A percentile compares a stretch with the other conserved stretches of the same genome.
phyloP scores from a whole-genome alignment of 30 jellyfish, hydroid and myxozoan species.

The Pelagia noctiluca region DNA sequence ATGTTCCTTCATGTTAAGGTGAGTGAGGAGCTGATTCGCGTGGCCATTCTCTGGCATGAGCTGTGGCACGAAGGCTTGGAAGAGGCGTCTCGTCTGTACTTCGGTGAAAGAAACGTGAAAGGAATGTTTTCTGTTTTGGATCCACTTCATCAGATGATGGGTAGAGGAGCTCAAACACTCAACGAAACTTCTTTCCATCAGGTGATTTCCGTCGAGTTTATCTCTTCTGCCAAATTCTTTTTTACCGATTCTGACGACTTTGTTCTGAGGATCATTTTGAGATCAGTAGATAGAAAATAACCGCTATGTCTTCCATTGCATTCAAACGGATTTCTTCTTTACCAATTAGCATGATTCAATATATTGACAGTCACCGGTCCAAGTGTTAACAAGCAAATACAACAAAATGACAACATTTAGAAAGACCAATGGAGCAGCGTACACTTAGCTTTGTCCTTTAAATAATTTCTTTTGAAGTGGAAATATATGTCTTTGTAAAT shows the following conservation, averaged over 20 bases:
- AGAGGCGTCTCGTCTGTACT: conserved; percentile 93
- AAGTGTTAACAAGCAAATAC: too few relatives aligned
- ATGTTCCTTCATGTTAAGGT: conserved; percentile 35
- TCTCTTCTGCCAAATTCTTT: too few relatives aligned
- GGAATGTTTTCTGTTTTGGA: conserved; percentile 95
- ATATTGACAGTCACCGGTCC: too few relatives aligned
- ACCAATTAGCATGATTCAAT: too few relatives aligned
- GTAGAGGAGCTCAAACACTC: conserved; percentile 91
- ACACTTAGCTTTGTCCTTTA: neutral
- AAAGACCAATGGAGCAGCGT: neutral
- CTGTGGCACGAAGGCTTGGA: conserved; percentile 95
- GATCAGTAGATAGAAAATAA: too few relatives aligned
- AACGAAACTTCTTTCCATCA: conserved; percentile 95
- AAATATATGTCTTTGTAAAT: neutral
- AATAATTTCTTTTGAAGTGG: neutral
- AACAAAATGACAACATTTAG: too few relatives aligned
- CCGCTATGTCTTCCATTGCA: too few relatives aligned
- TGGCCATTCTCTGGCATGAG: conserved; percentile 98
- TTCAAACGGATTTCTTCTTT: too few relatives aligned
- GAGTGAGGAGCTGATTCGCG: conserved; percentile 97
- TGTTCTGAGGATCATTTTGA: too few relatives aligned
- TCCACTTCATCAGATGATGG: conserved; percentile 97
- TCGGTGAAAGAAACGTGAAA: conserved; percentile 90
- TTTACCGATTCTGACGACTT: too few relatives aligned
- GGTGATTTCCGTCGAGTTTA: conserved; percentile 45